Evolutionary conservation across 2,113 vertebrate genomes (phyloP).

Genomic region (Patagioenas fasciata): DNA sequence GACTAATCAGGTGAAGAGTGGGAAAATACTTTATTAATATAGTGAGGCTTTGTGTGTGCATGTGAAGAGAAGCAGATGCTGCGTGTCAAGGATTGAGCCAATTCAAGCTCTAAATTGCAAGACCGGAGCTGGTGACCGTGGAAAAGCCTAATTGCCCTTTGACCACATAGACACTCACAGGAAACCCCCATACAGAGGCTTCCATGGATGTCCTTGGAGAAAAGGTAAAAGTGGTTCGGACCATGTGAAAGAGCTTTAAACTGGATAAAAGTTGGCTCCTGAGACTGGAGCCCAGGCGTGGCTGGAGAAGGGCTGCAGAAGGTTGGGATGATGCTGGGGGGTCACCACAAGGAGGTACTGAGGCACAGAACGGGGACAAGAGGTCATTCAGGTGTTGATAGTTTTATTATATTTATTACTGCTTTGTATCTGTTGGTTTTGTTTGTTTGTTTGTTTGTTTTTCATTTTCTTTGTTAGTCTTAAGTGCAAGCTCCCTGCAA

Average conservation of each 20-base stretch:
- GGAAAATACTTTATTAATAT: not conserved
- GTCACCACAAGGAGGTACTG: not conserved
- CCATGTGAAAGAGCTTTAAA: not conserved
- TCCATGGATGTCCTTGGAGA: not conserved
- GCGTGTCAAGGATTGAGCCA: not conserved
- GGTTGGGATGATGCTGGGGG: not conserved
- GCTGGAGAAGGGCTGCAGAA: not conserved
- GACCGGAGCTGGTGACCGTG: not conserved
- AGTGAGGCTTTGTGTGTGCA: not conserved
- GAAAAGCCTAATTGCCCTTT: not conserved
- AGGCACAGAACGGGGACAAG: accelerated
- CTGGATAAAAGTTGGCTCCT: not conserved
- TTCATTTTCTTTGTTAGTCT: not conserved
- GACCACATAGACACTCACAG: not conserved
- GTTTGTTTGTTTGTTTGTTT: not conserved
- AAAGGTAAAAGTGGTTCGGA: not conserved
- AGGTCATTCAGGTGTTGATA: not conserved
- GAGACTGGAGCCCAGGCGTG: not conserved
- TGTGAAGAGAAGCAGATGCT: not conserved
- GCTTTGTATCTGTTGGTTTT: not conserved
- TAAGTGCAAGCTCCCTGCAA: not conserved
- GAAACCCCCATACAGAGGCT: not conserved
- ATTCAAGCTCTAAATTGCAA: not conserved
- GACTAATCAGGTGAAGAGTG: not conserved
- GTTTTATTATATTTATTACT: not conserved